phyloP scores from a whole-genome alignment of 2,888 invertebrate species.

The Trypoxylon attenuatum region DNA sequence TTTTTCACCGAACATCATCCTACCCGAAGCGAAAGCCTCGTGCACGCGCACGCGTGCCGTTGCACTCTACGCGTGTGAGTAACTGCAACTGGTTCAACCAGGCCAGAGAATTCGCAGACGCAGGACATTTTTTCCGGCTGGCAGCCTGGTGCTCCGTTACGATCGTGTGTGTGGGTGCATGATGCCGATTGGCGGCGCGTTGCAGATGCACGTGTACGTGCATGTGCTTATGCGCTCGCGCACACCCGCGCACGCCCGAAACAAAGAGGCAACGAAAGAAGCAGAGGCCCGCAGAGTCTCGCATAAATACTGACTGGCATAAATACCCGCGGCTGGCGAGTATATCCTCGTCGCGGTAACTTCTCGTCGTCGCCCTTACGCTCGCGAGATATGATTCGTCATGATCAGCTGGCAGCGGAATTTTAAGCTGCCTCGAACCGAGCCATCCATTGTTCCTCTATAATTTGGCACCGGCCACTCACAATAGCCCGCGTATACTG shows the following conservation, averaged over 20 bases:
- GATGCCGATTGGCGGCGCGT: too few relatives aligned
- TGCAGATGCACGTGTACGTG: constrained; percentile 25
- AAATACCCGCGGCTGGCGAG: constrained; percentile 45
- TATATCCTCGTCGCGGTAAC: constrained; percentile 55
- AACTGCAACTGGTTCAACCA: not conserved
- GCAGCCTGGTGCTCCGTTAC: too few relatives aligned
- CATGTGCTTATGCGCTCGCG: constrained; percentile 29
- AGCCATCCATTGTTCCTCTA: constrained; percentile 29
- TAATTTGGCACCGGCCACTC: constrained; percentile 25
- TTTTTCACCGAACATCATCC: too few relatives aligned
- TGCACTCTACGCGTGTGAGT: not conserved
- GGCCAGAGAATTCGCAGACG: not conserved
- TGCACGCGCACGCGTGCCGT: too few relatives aligned
- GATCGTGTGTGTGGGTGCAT: too few relatives aligned
- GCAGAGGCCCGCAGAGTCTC: constrained; percentile 30
- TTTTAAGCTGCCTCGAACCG: constrained; percentile 34
- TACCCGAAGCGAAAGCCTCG: too few relatives aligned
- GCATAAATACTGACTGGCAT: constrained; percentile 40
- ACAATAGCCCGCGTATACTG: constrained; percentile 26
- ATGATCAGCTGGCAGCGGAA: constrained; percentile 51
- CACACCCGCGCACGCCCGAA: constrained; percentile 33
- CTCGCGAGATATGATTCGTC: constrained; percentile 41
- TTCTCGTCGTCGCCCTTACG: constrained; percentile 6
- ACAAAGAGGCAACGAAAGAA: constrained; percentile 60
- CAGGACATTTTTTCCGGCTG: constrained; percentile 17